A percentile compares a stretch with the other conserved stretches of the same genome.
These are phyloP conservation scores for Thymelicus acteon DNA, from an alignment of 2,888 invertebrate genomes.

Conservation along the genomic window DNA sequence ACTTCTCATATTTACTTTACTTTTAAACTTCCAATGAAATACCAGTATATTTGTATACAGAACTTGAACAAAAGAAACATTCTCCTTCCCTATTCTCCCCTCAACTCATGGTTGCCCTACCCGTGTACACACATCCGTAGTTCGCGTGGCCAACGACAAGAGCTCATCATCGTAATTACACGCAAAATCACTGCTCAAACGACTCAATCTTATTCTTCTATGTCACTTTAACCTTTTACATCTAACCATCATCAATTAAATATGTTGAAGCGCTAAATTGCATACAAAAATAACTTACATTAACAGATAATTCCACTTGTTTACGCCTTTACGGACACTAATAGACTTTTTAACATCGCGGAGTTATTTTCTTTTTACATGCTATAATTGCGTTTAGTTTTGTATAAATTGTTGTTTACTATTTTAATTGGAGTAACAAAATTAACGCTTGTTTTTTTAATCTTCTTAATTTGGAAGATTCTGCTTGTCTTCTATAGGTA, in stretches of 20 bases:
- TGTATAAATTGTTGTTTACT: no score
- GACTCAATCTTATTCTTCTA: constrained; percentile 26
- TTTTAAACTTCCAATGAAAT: no score
- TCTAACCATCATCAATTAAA: constrained; percentile 12
- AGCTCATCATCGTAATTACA: constrained; percentile 41
- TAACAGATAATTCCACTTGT: not conserved
- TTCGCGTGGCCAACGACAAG: constrained; percentile 32
- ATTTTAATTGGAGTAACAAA: no score
- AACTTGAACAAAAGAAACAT: not conserved
- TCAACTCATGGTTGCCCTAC: constrained; percentile 14
- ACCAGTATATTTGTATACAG: not conserved
- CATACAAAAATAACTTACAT: constrained; percentile 21
- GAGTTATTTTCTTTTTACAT: not conserved
- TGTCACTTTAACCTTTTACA: constrained; percentile 15
- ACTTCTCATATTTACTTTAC: no score
- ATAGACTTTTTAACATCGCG: not conserved
- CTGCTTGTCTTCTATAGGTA: no score
- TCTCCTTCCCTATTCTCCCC: not conserved
- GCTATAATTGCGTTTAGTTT: no score
- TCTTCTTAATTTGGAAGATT: no score
- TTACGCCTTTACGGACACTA: not conserved
- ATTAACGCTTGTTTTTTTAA: no score
- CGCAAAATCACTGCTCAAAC: constrained; percentile 39
- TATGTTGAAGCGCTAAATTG: constrained; percentile 25
- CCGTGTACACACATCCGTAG: constrained; percentile 10